These are phyloP conservation scores for Pararge aegeria DNA, from an alignment of 1,140 invertebrate species.

Conservation along the genomic window DNA sequence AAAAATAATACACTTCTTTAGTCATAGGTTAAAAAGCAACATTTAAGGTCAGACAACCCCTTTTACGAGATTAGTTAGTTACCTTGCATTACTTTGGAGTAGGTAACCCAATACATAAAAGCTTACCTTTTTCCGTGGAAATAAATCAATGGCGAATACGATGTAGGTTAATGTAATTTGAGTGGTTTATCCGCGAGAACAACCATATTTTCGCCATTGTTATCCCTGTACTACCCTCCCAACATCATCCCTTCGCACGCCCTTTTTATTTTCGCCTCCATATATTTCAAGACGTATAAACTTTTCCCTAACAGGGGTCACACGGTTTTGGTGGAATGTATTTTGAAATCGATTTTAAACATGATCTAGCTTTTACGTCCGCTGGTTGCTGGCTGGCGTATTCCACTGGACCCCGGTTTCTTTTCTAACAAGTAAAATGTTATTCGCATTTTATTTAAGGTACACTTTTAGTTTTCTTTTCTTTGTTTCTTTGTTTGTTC, in stretches of 20 bases:
- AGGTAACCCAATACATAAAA: not conserved
- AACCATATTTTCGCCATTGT: slow-evolving; percentile 12
- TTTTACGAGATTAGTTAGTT: not conserved
- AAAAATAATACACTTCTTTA: no score
- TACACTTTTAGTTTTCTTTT: no score
- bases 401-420: no score
- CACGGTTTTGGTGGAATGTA: slow-evolving; percentile 1
- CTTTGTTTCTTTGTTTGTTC: no score
- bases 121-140: not conserved
- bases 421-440: no score
- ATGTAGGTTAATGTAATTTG: slow-evolving; percentile 13
- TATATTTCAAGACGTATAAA: not conserved
- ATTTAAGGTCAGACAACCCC: no score
- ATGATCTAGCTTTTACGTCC: no score
- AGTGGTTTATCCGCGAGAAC: slow-evolving; percentile 4
- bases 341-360: not conserved
- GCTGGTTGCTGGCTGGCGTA: no score
- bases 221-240: not conserved
- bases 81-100: not conserved
- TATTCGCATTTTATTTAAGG: no score
- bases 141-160: slow-evolving; percentile 6
- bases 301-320: not conserved
- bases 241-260: not conserved
- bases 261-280: slow-evolving; percentile 7
- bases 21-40: no score